Conservation (phyloP, 2,113 vertebrate species). For the Bubalus kerabau region DNA sequence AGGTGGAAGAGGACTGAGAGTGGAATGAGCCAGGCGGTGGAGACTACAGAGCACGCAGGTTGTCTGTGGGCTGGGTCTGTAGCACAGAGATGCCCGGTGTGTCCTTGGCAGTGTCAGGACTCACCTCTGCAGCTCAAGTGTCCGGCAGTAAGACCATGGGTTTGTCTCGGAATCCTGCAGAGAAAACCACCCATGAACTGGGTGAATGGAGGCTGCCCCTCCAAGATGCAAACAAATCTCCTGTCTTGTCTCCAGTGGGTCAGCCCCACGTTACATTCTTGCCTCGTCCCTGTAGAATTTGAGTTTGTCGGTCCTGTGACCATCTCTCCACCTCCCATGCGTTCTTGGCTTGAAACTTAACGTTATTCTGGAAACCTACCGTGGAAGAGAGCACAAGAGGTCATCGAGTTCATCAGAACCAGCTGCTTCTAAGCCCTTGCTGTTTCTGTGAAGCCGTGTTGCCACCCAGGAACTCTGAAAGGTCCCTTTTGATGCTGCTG, state of each 20-base stretch:
- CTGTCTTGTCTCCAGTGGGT: background rate
- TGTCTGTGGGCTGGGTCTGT: background rate
- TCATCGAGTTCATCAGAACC: background rate
- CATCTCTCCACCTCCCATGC: background rate
- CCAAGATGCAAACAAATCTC: background rate
- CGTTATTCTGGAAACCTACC: background rate
- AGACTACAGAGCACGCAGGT: background rate
- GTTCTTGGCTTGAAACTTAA: background rate
- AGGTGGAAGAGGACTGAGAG: background rate
- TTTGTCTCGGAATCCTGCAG: background rate
- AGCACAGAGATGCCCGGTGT: background rate
- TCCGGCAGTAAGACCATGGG: rapidly evolving
- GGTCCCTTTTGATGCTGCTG: background rate
- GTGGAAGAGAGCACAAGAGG: background rate
- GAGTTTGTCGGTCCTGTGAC: background rate
- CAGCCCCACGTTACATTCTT: background rate
- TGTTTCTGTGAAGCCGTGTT: background rate
- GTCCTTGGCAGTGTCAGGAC: no score
- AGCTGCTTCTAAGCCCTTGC: background rate
- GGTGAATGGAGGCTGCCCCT: background rate
- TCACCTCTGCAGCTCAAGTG: no score
- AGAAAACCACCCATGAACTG: rapidly evolving
- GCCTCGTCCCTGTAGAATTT: background rate
- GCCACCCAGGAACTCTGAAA: background rate
- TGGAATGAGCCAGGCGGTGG: background rate